Evolutionary conservation across 23 tunicate genomes (phyloP).

Genomic region (Botrylloides violaceus): DNA sequence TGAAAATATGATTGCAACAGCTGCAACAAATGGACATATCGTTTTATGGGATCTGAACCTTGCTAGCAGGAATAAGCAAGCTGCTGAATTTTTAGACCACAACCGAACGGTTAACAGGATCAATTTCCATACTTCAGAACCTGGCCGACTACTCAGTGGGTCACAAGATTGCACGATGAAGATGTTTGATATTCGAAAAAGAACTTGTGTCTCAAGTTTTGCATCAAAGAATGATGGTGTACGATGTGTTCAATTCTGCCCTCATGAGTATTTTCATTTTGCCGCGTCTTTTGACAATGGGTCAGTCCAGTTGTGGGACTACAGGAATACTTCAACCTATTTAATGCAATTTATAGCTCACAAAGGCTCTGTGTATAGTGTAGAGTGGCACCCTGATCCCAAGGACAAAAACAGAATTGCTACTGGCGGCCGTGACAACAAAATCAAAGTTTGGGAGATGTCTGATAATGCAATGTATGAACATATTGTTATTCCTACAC

Average conservation of each 20-base stretch:
- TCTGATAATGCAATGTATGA: slow-evolving; percentile 6
- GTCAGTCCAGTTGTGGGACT: slow-evolving; percentile 57
- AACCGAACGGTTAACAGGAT: slow-evolving; percentile 51
- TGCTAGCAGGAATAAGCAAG: slow-evolving; percentile 49
- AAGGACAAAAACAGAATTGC: slow-evolving; percentile 68
- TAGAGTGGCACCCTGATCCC: slow-evolving; percentile 85
- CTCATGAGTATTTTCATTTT: slow-evolving; percentile 53
- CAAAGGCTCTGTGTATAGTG: slow-evolving; percentile 70
- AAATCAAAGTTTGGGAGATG: slow-evolving; percentile 79
- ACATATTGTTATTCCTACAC: slow-evolving; percentile 36
- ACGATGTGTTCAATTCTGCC: slow-evolving; percentile 69
- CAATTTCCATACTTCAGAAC: slow-evolving; percentile 51
- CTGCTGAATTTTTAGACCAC: slow-evolving; percentile 46
- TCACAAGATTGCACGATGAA: slow-evolving; percentile 79
- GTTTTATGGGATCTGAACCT: slow-evolving; percentile 68
- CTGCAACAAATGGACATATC: slow-evolving; percentile 83
- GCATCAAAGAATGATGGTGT: slow-evolving; percentile 59
- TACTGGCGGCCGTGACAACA: slow-evolving; percentile 90
- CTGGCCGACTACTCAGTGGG: slow-evolving; percentile 50
- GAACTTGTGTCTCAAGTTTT: slow-evolving; percentile 35
- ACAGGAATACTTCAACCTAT: slow-evolving; percentile 18
- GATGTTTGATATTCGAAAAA: slow-evolving; percentile 75
- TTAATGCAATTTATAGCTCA: slow-evolving; percentile 59
- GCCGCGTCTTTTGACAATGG: slow-evolving; percentile 83
- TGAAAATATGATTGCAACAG: slow-evolving; percentile 66